Base-by-base conservation (phyloP, 2,888 invertebrate species). In the Neoitamus cyanurus region DNA sequence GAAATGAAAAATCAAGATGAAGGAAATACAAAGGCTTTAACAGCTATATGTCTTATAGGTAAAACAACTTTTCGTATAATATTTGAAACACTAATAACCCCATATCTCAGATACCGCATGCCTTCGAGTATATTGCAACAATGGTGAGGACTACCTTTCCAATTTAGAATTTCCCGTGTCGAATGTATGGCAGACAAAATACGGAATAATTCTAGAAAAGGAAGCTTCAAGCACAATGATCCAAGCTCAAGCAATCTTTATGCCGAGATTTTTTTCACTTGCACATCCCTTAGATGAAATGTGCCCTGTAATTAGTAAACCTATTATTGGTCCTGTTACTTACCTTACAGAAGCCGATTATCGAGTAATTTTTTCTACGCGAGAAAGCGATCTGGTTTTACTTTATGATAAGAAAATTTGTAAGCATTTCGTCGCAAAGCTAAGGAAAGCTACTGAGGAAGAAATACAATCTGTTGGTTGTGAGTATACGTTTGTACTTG, bases 251-350 rank as follows among this genome's bases (percentile, higher is more conserved):
- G 87, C 89, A 58, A 92, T 93, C 78, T 92, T 92, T 0, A 92
- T 96, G 88, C 96, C 98, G 0, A 94, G 95, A 0, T 93, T 98
- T 75, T 98, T 97, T 90, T 97, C 97, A 7, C 91, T 98, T 85
- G 93, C 95, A 0, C 97, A 98, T 92, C 98, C 98, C 0, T 91
- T 98, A 83, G 97, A 98, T 90, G 98, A 98, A 91, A 95, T 97
- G 31, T 95, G 96, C 84, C 98, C 98, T 0, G 94, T 98, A 42
- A 91, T 96, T 6, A 93, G 95, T 86, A 95, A 95, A 89, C 94
- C 95, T 15, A 92, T 94, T 85, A 92, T 91, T 0, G 92, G 92
- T 84, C 92, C 92, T 0, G 89, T 94, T 0, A 93, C 93, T 83
- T 93, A 94, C 87, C 92, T 94, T 85, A 94, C 93, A n/a, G 94